Evolutionary conservation across 2,113 vertebrate genomes (phyloP).

Genomic region (Piaya cayana): DNA sequence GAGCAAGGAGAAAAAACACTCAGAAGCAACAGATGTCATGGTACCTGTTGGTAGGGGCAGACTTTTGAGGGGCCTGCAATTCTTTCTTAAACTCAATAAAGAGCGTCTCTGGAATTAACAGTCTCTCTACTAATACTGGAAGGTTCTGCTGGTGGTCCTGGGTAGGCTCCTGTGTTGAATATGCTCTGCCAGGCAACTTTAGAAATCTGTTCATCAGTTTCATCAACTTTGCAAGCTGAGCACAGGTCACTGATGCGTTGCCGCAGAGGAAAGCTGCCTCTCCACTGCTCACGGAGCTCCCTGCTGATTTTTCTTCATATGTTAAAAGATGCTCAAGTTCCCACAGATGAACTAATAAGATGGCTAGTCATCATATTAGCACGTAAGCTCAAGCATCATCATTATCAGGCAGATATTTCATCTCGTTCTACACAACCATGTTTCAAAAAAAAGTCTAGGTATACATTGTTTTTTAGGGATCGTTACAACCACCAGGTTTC

Average conservation of each 20-base stretch:
- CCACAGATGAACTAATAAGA: neutral
- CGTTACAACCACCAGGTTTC: neutral
- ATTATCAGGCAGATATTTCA: neutral
- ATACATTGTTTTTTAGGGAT: neutral
- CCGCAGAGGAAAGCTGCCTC: neutral
- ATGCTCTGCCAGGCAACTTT: too few relatives aligned
- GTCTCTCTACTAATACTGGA: too few relatives aligned
- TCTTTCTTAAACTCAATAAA: neutral
- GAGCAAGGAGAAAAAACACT: neutral
- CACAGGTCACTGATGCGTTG: neutral
- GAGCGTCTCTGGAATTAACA: neutral
- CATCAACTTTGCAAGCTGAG: accelerated
- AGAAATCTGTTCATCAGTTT: accelerated
- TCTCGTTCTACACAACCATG: neutral
- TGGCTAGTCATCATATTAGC: neutral
- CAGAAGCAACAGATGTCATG: neutral
- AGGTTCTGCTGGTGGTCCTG: neutral
- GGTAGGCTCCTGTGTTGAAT: neutral
- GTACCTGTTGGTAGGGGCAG: neutral
- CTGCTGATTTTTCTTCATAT: neutral
- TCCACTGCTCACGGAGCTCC: accelerated
- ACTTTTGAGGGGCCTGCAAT: neutral
- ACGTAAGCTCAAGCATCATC: neutral
- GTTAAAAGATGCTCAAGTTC: neutral
- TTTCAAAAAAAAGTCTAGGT: neutral